These are phyloP conservation scores for Atta colombica DNA, from an alignment of 1,140 invertebrate genomes.

Conservation along the genomic window DNA sequence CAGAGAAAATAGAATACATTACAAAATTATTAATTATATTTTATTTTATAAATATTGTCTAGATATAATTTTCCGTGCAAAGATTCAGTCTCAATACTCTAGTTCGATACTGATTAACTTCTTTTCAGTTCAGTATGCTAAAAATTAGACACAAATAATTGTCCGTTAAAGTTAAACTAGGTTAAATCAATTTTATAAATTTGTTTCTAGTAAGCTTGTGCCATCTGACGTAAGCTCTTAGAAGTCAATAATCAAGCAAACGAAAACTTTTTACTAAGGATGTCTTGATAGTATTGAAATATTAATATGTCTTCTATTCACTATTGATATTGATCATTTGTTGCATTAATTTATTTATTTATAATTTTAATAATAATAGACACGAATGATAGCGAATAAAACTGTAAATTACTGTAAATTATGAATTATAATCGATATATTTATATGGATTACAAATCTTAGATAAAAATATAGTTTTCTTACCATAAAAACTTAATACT, in stretches of 20 bases:
- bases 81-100: not conserved
- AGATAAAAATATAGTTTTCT: not conserved
- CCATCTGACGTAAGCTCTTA: conserved; percentile 71
- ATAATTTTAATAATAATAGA: not conserved
- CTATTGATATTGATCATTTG: not conserved
- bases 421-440: not conserved
- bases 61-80: not conserved
- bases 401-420: not conserved
- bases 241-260: conserved; percentile 58
- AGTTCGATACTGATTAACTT: not conserved
- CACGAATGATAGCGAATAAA: not conserved
- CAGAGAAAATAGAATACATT: conserved; percentile 2
- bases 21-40: not conserved
- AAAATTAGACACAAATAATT: conserved; percentile 58
- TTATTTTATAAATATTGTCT: conserved; percentile 1
- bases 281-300: conserved; percentile 18
- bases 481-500: conserved; percentile 1
- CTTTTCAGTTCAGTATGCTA: not conserved
- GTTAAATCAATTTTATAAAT: conserved; percentile 38
- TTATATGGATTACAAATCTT: not conserved
- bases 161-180: not conserved
- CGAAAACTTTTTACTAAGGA: conserved; percentile 20
- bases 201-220: conserved; percentile 57
- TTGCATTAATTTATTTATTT: not conserved
- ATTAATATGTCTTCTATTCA: not conserved